Evolutionary conservation across 1,140 invertebrate genomes (phyloP), one percentile per base, ranked within the genome.

Genomic region (Saccostrea cuccullata): DNA sequence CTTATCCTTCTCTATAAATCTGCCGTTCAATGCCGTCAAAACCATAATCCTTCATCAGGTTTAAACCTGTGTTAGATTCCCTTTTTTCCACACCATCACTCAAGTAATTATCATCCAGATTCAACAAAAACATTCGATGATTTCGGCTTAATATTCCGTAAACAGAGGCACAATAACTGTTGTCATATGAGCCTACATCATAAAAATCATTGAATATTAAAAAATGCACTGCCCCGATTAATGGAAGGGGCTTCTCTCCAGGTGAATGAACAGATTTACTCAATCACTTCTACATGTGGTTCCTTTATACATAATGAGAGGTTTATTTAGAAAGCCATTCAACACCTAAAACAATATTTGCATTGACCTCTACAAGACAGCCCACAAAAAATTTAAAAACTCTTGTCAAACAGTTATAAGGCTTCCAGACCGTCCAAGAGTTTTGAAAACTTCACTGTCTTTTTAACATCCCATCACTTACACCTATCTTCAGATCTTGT

Each of bases 301-400:
- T 77, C 30, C 26, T 77, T 77, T 36, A 77, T 77, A 77, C 70
- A 77, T 77, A 30, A 77, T 77, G 70, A 77, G 70, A 36, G 70
- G 70, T 77, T 77, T 77, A 77, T 77, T 77, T 77, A 77, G 70
- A 77, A 77, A 77, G 26, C 70, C 70, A 77, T 77, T 77, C 70
- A 77, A 77, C 70, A 77, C 70, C 70, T 77, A 77, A 77, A 77
- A 77, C 70, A 77, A 77, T 77, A 77, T 77, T 77, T 77, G 26
- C 70, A 2, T 26, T 77, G 70, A 77, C 70, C 70, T 77, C 70
- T 36, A 77, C 26, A 36, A 77, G 13, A 23, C 70, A 77, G 70
- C 12, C 67, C 23, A 77, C 23, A 77, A 26, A 23, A 77, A 77
- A 77, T 77, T 77, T 77, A 15, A 77, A 77, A 11, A 64, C 23